These are phyloP conservation scores for Xylocopa sonorina DNA, from an alignment of 1,140 invertebrate genomes.

Conservation along the genomic window DNA sequence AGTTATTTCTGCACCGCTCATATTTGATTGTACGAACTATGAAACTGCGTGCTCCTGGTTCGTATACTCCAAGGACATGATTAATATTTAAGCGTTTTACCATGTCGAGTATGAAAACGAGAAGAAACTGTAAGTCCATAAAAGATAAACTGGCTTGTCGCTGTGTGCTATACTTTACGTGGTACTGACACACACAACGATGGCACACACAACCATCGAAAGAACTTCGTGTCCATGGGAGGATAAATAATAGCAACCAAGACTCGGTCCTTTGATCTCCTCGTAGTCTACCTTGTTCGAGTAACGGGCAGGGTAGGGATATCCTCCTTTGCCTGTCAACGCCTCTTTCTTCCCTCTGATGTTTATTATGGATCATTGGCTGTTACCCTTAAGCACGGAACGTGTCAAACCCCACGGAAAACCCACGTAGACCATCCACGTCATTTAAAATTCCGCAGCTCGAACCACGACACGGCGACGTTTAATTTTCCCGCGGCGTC, in stretches of 20 bases:
- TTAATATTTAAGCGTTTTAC: not conserved
- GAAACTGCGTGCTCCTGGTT: not conserved
- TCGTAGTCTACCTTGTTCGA: no score
- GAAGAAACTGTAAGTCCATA: not conserved
- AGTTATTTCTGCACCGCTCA: not conserved
- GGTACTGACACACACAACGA: no score
- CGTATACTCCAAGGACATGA: not conserved
- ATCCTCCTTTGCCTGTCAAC: no score
- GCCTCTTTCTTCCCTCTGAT: not conserved
- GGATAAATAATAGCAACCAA: no score
- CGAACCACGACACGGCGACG: not conserved
- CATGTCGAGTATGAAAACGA: not conserved
- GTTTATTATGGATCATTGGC: not conserved
- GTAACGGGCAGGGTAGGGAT: no score
- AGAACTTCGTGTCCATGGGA: no score
- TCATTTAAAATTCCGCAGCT: not conserved
- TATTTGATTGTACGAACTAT: not conserved
- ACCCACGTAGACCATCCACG: no score
- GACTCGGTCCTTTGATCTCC: no score
- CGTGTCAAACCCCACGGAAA: not conserved
- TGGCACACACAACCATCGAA: no score
- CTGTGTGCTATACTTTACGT: not conserved
- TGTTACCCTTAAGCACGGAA: not conserved
- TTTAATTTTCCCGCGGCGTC: not conserved
- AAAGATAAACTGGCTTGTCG: no score